These are phyloP conservation scores for Gryon sp. DNA, from an alignment of 1,140 invertebrate species.

Conservation along the genomic window DNA sequence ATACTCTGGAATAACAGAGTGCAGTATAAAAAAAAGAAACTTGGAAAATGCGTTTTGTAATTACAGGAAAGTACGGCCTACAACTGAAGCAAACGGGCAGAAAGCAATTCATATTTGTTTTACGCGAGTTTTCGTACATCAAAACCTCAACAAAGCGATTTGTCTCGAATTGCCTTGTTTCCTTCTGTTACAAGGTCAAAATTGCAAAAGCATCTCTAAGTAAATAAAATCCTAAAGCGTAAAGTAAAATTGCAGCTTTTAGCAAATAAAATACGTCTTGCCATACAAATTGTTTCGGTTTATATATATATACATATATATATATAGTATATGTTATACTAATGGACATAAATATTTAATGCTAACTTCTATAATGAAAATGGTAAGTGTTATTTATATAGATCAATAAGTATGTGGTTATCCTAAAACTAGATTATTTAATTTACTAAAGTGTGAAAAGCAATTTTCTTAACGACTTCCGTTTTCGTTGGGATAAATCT, in stretches of 20 bases:
- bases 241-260: not conserved
- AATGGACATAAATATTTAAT: too few relatives aligned
- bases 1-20: too few relatives aligned
- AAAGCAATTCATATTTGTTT: constrained; percentile 39
- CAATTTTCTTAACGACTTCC: not conserved
- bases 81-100: constrained; percentile 17
- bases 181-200: constrained; percentile 25
- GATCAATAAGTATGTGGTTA: too few relatives aligned
- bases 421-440: too few relatives aligned
- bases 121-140: constrained; percentile 16
- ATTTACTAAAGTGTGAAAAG: not conserved
- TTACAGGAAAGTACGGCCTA: constrained; percentile 14
- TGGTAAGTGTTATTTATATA: too few relatives aligned
- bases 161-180: constrained; percentile 30
- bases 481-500: not conserved
- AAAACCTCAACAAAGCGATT: constrained; percentile 31
- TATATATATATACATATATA: too few relatives aligned
- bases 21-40: too few relatives aligned
- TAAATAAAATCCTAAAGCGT: constrained; percentile 8
- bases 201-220: constrained; percentile 11
- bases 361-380: too few relatives aligned
- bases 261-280: not conserved
- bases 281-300: not conserved
- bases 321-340: too few relatives aligned
- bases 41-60: constrained; percentile 30